A percentile compares a stretch with the other conserved stretches of the same genome.
Conservation (phyloP, 2,888 invertebrate genomes). For the Synergus umbraculus region DNA sequence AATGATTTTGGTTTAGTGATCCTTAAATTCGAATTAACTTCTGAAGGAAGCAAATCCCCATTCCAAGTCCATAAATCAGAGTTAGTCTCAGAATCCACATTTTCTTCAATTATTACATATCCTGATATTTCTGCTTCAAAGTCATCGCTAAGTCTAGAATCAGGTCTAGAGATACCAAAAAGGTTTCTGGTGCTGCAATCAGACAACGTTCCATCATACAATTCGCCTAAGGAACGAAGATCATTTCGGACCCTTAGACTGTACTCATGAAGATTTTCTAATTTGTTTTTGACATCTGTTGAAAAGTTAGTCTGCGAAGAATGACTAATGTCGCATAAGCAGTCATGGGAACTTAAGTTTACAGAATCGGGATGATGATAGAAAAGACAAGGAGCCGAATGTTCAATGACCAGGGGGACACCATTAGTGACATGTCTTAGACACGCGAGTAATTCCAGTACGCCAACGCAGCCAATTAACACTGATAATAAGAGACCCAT, state of each 20-base stretch:
- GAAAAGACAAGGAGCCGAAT: slow-evolving; percentile 64
- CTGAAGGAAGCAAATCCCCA: neutral
- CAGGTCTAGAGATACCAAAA: slow-evolving; percentile 61
- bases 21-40: neutral
- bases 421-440: slow-evolving; percentile 67
- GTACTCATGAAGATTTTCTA: slow-evolving; percentile 74
- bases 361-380: slow-evolving; percentile 61
- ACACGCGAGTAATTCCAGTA: slow-evolving; percentile 83
- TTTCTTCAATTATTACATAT: neutral
- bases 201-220: slow-evolving; percentile 65
- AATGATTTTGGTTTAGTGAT: neutral
- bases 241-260: slow-evolving; percentile 69
- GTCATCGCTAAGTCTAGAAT: slow-evolving; percentile 63
- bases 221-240: slow-evolving; percentile 64
- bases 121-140: slow-evolving; percentile 45
- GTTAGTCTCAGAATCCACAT: neutral
- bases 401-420: slow-evolving; percentile 59
- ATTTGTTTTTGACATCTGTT: slow-evolving; percentile 63
- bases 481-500: slow-evolving; percentile 88
- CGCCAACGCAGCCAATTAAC: slow-evolving; percentile 87
- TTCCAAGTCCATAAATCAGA: neutral
- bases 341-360: slow-evolving; percentile 66
- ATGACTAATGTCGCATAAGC: slow-evolving; percentile 68
- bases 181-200: slow-evolving; percentile 66
- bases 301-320: slow-evolving; percentile 62